Conservation (phyloP, 2,113 vertebrate species). For the Gobio gobio region DNA sequence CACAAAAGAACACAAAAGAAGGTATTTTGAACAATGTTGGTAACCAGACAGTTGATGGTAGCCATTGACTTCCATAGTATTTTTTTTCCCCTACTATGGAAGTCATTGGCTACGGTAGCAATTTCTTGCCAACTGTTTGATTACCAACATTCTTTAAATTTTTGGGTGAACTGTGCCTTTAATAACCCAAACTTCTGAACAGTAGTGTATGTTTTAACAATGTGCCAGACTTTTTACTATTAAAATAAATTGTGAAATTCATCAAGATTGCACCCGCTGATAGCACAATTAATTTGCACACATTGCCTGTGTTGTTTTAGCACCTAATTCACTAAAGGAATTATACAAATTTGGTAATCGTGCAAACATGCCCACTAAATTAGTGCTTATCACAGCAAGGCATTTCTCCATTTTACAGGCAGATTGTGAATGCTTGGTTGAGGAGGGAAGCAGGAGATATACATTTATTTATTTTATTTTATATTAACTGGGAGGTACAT, state of each 20-base stretch:
- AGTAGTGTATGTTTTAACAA: background rate
- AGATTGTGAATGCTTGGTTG: background rate
- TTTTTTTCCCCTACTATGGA: no score
- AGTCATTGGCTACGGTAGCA: no score
- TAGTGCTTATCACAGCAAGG: background rate
- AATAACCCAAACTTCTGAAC: background rate
- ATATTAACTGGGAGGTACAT: no score
- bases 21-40: no score
- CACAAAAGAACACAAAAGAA: no score
- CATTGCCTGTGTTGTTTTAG: background rate
- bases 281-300: background rate
- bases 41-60: no score
- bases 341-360: background rate
- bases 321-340: background rate
- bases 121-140: no score
- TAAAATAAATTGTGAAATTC: background rate
- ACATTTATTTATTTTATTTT: no score
- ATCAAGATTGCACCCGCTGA: background rate
- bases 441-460: background rate
- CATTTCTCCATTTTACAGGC: background rate
- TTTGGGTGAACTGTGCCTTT: no score
- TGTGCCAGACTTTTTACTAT: background rate
- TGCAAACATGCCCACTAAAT: background rate
- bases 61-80: no score
- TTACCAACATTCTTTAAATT: no score